Evolutionary conservation across 1,140 invertebrate species (phyloP), one percentile per base, ranked within the genome.

Genomic region (Papilio polyxenes): DNA sequence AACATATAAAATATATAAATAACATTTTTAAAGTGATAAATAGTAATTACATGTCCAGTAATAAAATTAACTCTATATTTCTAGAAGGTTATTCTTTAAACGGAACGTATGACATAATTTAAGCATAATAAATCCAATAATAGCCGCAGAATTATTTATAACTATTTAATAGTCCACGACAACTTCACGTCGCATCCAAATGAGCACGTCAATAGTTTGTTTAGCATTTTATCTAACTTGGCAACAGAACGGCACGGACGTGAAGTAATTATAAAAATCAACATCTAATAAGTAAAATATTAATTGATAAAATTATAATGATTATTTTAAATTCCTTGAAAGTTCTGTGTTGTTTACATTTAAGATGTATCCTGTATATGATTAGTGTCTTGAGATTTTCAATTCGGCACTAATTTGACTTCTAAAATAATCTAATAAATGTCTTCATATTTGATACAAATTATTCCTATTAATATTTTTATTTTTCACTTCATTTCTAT

Each of bases 161-260:
- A 69, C 78, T 53, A 77, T 77, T 77, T 77, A 77, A 65, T 80
- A 65, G 59, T 80, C 78, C 78, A 80, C 78, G 78, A 80, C 23
- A 69, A 80, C 8, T 44, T 5, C 31, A 69, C 62, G 78, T 23
- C 78, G 78, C n/a, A 69, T 80, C 10, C 20, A 80, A 80, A 80
- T 80, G 59, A 65, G 59, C n/a, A 11, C 23, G 37, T 37, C 65
- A 56, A 49, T 2, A 62, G 51, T 62, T 80, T 80, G 78, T 69
- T 80, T 80, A 80, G 56, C 15, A 80, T 80, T 77, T 77, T 77
- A 77, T 77, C 75, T 77, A 53, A 77, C 75, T 77, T 77, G 75
- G 75, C 75, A 77, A 77, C 75, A 77, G 48, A 49, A 77, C 23
- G 48, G 13, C 13, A 0, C 4, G 13, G 17, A 51, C 75, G 75